phyloP scores from a whole-genome alignment of 1,140 invertebrate genomes.

The Ips nitidus region DNA sequence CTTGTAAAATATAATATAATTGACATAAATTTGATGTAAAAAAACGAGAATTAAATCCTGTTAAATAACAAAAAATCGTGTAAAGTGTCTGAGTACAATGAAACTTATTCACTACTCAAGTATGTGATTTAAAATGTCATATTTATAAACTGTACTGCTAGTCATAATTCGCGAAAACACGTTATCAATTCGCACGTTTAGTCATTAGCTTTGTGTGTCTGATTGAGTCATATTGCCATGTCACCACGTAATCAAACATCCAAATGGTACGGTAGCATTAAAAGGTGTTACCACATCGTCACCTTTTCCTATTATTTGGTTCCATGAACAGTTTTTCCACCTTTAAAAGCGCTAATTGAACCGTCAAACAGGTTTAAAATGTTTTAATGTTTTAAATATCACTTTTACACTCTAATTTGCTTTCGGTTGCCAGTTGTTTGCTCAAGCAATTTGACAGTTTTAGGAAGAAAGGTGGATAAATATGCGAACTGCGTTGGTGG shows the following conservation, averaged over 20 bases:
- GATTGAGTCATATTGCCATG: slow-evolving; percentile 23
- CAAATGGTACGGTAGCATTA: slow-evolving; percentile 6
- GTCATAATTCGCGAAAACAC: neutral
- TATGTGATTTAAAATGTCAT: too few species aligned
- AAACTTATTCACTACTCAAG: too few species aligned
- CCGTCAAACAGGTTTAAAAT: slow-evolving; percentile 20
- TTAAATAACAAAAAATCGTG: too few species aligned
- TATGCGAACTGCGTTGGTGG: slow-evolving; percentile 23
- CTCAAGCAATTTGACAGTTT: slow-evolving; percentile 24
- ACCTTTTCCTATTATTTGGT: slow-evolving; percentile 20
- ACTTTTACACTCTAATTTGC: slow-evolving; percentile 29
- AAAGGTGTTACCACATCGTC: slow-evolving; percentile 26
- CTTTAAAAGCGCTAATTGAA: slow-evolving; percentile 29
- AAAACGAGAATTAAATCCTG: too few species aligned
- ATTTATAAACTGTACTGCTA: too few species aligned
- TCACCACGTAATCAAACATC: slow-evolving; percentile 18
- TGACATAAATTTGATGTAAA: too few species aligned
- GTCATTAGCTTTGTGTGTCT: slow-evolving; percentile 10
- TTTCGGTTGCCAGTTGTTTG: slow-evolving; percentile 23
- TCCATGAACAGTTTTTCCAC: slow-evolving; percentile 21
- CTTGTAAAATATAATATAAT: too few species aligned
- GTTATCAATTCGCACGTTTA: slow-evolving; percentile 16
- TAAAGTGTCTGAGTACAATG: too few species aligned
- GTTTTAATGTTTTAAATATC: slow-evolving; percentile 33
- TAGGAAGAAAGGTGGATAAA: slow-evolving; percentile 30